Evolutionary conservation across 2,888 invertebrate species (phyloP), one percentile per base, ranked within the genome.

Genomic region (Tyria jacobaeae): DNA sequence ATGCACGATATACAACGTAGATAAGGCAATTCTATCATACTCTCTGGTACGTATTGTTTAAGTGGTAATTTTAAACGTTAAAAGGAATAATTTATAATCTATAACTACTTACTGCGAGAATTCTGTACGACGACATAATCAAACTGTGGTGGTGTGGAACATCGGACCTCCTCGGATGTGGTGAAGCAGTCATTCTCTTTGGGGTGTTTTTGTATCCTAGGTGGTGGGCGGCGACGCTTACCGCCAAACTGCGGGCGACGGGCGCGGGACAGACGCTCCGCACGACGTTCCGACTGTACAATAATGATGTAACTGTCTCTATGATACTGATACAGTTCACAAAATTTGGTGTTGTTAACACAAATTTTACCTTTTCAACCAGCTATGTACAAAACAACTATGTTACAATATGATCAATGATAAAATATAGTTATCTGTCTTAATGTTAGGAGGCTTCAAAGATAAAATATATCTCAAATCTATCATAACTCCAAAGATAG

Each of bases 261-360:
- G 56, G 91, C 92, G 70, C 90, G 92, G 48, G 90, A 91, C 65
- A 91, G 70, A 9, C 92, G 87, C 82, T 92, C 92, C 7, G 91
- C 92, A 68, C 91, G 90, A 75, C 91, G 91, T 76, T 93, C 93
- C 71, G 92, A 91, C 92, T 93, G 79, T 0, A 82, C 79, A 47
- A 17, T 15, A 63, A 27, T 34, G 44, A n/a, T 44, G 21, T 44
- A 10, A 44, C 21, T 44, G 12, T 44, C 4, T 12, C 21, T 4
- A 12, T 21, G 21, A 44, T 44, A 21, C 44, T 44, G 44, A 44
- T 31, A 44, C 31, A 4, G 31, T 44, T 15, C 25, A 12, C 25
- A 25, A n/a, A n/a, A n/a, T n/a, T n/a, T n/a, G n/a, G n/a, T n/a
- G n/a, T n/a, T n/a, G n/a, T n/a, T n/a, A n/a, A 21, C 21, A 44